Percentiles rank a stretch among this genome's conserved stretches.
These are phyloP conservation scores for Atta texana DNA, from an alignment of 1,140 invertebrate genomes.

Conservation along the genomic window DNA sequence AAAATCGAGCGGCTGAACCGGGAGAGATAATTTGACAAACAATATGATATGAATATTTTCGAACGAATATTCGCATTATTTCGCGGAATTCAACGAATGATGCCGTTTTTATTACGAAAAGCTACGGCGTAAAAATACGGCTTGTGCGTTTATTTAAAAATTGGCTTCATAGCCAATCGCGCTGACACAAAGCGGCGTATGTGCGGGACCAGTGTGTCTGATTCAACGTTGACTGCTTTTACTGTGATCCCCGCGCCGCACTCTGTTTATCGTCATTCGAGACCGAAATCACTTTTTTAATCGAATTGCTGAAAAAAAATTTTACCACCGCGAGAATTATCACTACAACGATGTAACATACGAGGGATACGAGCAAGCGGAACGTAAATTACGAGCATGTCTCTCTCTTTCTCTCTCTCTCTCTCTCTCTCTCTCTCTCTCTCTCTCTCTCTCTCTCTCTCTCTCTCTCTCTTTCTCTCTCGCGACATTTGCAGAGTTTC, in stretches of 20 bases:
- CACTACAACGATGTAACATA: background rate
- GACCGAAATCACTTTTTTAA: slow-evolving; percentile 47
- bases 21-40: slow-evolving; percentile 6
- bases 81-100: background rate
- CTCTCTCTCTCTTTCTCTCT: background rate
- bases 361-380: background rate
- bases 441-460: too few species aligned
- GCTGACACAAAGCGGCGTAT: background rate
- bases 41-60: slow-evolving; percentile 7
- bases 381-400: slow-evolving; percentile 25
- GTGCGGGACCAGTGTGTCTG: slow-evolving; percentile 8
- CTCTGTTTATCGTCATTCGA: slow-evolving; percentile 25
- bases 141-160: slow-evolving; percentile 46
- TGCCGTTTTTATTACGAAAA: slow-evolving; percentile 33
- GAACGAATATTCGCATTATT: background rate
- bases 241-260: slow-evolving; percentile 24
- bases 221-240: slow-evolving; percentile 48
- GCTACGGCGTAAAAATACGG: slow-evolving; percentile 25
- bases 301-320: slow-evolving; percentile 11
- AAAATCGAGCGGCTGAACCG: background rate
- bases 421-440: background rate
- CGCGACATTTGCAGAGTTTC: slow-evolving; percentile 2
- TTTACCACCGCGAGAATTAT: background rate
- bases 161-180: slow-evolving; percentile 41
- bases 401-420: background rate